Evolutionary conservation across 2,888 invertebrate species (phyloP).

Genomic region (Malthinus flaveolus): DNA sequence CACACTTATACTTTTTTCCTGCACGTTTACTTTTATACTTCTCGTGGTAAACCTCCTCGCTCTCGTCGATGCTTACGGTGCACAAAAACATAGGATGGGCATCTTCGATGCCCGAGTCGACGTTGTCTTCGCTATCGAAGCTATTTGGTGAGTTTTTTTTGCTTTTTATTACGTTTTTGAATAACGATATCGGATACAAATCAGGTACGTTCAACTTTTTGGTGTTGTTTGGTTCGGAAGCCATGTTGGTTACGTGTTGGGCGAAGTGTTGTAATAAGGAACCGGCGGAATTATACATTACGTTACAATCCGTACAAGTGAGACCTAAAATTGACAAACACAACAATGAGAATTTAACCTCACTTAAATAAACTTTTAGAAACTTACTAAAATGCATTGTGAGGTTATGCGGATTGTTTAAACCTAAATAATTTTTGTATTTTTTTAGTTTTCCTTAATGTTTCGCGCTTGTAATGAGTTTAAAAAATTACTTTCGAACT

Average conservation of each 20-base stretch:
- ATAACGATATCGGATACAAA: conserved; percentile 37
- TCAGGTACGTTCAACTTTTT: conserved; percentile 35
- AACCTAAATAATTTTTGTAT: too few species aligned
- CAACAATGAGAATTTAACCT: too few species aligned
- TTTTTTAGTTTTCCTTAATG: too few species aligned
- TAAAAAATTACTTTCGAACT: too few species aligned
- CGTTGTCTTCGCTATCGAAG: conserved; percentile 7
- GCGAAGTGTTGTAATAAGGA: conserved; percentile 50
- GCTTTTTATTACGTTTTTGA: conserved; percentile 1
- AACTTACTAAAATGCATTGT: conserved; percentile 17
- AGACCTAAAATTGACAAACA: conserved; percentile 42
- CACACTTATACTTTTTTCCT: conserved; percentile 47
- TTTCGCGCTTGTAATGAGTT: too few species aligned
- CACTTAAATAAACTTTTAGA: too few species aligned
- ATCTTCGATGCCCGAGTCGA: conserved; percentile 7
- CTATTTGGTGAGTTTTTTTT: not conserved
- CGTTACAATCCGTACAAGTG: conserved; percentile 44
- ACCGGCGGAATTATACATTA: conserved; percentile 45
- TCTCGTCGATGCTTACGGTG: conserved; percentile 18
- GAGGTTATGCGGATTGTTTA: too few species aligned
- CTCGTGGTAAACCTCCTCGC: conserved; percentile 6
- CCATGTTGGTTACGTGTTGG: conserved; percentile 40
- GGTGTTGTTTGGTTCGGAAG: conserved; percentile 5
- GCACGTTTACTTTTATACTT: conserved; percentile 23
- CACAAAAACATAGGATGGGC: conserved; percentile 9